Evolutionary conservation across 2,113 vertebrate genomes (phyloP).

Genomic region (Delphinus delphis): DNA sequence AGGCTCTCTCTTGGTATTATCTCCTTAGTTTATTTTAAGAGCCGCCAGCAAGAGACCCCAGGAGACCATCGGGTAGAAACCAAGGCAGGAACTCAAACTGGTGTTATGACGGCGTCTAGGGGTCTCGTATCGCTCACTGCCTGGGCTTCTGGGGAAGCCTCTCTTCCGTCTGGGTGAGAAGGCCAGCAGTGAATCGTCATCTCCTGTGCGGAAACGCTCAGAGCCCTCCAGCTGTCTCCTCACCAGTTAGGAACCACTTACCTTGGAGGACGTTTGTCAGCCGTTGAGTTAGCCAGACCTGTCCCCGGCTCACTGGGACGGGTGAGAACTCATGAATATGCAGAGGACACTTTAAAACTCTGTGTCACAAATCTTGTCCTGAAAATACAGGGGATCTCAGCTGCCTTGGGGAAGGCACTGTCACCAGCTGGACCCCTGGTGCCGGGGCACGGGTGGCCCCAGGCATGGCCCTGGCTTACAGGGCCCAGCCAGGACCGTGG

Average conservation of each 20-base stretch:
- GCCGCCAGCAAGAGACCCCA: not conserved
- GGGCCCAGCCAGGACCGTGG: not conserved
- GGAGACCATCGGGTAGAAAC: not conserved
- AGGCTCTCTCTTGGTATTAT: not conserved
- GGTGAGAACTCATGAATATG: not conserved
- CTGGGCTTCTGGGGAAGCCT: not conserved
- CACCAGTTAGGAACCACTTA: not conserved
- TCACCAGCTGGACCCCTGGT: not conserved
- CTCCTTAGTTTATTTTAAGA: not conserved
- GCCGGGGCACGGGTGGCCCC: rapidly evolving
- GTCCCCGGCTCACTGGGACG: not conserved
- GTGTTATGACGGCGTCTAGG: not conserved
- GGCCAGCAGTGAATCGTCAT: too few relatives aligned
- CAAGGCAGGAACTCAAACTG: not conserved
- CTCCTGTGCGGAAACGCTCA: not conserved
- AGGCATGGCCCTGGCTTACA: too few relatives aligned
- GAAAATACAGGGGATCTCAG: not conserved
- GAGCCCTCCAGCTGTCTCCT: not conserved
- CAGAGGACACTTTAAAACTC: not conserved
- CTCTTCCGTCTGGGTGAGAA: not conserved
- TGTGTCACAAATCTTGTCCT: not conserved
- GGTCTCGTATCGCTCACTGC: rapidly evolving
- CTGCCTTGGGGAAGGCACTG: not conserved
- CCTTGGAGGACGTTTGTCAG: not conserved
- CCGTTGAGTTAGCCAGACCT: not conserved